Evolutionary conservation across 2,113 vertebrate species (phyloP).

Genomic region (Cyphomyrus discorhynchus): DNA sequence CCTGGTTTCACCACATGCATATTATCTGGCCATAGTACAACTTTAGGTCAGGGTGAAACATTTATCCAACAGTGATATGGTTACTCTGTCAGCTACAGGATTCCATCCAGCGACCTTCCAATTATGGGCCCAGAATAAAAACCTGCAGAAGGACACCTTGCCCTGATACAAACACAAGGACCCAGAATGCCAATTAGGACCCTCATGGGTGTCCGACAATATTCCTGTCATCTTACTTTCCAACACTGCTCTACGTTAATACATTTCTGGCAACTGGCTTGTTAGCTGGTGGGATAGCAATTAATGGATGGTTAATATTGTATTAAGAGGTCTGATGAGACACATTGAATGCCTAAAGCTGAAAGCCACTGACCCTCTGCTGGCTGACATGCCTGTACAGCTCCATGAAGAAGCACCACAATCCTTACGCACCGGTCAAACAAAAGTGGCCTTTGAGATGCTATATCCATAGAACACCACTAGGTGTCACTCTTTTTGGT

Average conservation of each 20-base stretch:
- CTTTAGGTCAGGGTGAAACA: neutral
- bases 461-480: neutral
- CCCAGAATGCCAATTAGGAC: neutral
- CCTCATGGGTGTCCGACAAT: neutral
- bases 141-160: neutral
- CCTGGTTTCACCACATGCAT: neutral
- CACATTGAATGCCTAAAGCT: neutral
- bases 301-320: slow-evolving; percentile 4
- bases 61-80: neutral
- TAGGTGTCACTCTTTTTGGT: neutral
- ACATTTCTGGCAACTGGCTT: neutral
- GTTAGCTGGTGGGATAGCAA: neutral
- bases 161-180: neutral
- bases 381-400: neutral
- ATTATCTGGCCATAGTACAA: neutral
- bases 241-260: neutral
- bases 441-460: neutral
- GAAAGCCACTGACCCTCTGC: neutral
- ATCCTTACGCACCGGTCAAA: neutral
- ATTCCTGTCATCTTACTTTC: neutral
- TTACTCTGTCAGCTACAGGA: neutral
- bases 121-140: neutral
- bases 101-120: neutral
- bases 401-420: neutral
- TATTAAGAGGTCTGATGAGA: neutral